Evolutionary conservation across 2,797 vertebrate genomes (phyloP), one percentile per base, ranked within the genome.

Genomic region (Coregonus sp.): DNA sequence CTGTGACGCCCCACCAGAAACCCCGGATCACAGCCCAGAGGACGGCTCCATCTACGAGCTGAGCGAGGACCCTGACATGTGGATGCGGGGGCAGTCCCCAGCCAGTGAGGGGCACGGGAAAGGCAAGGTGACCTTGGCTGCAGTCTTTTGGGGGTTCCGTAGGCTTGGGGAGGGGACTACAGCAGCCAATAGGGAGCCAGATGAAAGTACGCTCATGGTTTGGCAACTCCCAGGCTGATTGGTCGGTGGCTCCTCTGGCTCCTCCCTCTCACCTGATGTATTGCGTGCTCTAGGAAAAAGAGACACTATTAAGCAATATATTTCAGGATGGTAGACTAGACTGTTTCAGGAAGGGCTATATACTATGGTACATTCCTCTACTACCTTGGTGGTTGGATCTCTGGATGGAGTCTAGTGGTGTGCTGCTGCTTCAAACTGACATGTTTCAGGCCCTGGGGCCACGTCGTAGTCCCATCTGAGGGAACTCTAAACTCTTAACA

Each of bases 11-110:
- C 82, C 80, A 0, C 75, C 85, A 31, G 83, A 86, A 0, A 16
- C 87, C 0, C 86, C 89, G 40, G 94, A 94, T 25, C 96, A 96
- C 86, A 87, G 94, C 0, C 94, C 93, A 11, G 97, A 98, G 87
- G 96, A 97, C 0, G 94, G 96, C 5, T 97, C 96, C 82, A 96
- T 98, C 88, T 98, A 97, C 0, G 96, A 97, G 87, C 93, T 97
- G 90, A 96, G 92, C 0, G 96, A 96, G 0, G 96, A 97, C 82
- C 97, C 97, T 0, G 95, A 97, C 0, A 87, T 97, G 68, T 97
- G 96, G 96, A 96, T 97, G 25, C 92, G 95, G 37, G 95, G 93
- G 56, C 90, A 2, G 88, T 37, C 82, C 0, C 5, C 74, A 72
- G 77, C 75, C 3, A 80, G 12, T 20, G 85, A 87, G 5, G 81